These are phyloP conservation scores for Phytoseiulus persimilis DNA, from an alignment of 2,888 invertebrate genomes.

Conservation along the genomic window DNA sequence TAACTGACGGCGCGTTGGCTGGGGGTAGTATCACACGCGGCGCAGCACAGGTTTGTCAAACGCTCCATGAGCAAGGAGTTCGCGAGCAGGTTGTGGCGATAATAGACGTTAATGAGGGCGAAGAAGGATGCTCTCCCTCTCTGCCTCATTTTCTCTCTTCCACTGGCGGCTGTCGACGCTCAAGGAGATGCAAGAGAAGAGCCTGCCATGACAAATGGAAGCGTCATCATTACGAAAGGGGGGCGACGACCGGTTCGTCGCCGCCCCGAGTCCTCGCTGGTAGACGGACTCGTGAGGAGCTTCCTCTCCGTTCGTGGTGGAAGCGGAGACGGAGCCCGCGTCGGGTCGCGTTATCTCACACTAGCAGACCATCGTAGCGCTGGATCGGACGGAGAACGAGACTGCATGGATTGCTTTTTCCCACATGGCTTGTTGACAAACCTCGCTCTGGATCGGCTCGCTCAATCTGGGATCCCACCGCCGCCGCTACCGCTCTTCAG, in stretches of 20 bases:
- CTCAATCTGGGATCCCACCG: no score
- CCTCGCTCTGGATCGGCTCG: no score
- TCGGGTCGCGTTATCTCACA: no score
- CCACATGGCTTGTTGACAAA: neutral
- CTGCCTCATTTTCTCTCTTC: neutral
- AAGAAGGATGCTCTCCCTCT: neutral
- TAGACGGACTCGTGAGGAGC: neutral
- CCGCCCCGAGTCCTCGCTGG: neutral
- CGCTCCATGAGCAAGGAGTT: neutral
- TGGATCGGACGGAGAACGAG: neutral
- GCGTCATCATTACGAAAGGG: neutral
- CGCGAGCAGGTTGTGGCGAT: conserved; percentile 17
- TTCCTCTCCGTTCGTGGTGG: neutral
- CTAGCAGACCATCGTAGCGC: no score
- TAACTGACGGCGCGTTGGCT: no score
- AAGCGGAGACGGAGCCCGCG: neutral
- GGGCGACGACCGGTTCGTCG: neutral
- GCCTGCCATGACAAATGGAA: neutral
- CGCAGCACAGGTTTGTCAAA: neutral
- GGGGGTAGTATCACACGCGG: neutral
- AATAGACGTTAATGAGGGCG: conserved; percentile 39
- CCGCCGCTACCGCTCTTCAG: neutral
- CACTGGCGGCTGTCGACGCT: neutral
- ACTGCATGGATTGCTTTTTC: neutral
- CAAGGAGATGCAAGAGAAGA: neutral